Evolutionary conservation across 1,140 invertebrate genomes (phyloP), one percentile per base, ranked within the genome.

Genomic region (Trinorchestia longiramus): DNA sequence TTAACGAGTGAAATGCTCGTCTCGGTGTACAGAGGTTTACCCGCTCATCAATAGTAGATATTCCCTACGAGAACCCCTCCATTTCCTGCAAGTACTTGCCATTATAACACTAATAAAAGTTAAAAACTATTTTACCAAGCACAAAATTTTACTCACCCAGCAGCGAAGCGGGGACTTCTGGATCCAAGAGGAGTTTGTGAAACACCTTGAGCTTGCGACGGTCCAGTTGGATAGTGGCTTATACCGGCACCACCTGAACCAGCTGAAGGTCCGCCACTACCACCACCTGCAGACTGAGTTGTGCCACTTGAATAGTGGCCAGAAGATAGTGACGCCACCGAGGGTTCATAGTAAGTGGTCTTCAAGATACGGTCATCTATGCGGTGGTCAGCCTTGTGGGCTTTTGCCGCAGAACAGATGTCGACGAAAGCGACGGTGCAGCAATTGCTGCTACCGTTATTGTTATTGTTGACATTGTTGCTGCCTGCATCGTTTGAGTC

Each of bases 361-460:
- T 98, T 98, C 97, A 99, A 98, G 96, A 98, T 98, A 97, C 98
- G 98, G 97, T 99, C 97, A 97, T 99, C 98, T 97, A 99, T 97
- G 97, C 98, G 98, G 97, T 99, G 98, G 97, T 99, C 99, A 97
- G 98, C 98, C 97, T 98, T 98, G 97, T 99, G 98, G 95, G 99
- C 99, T 98, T 99, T 99, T 97, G 98, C 98, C 97, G 99, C 99
- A 97, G 99, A 99, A 97, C 99, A 99, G 98, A 99, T 99, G 98
- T 99, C 99, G 98, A 99, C 99, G 98, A 99, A 99, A 97, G 99
- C 99, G 97, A 99, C 99, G 97, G 99, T 99, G 97, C 99, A 99
- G 97, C 97, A 97, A 96, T 97, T 97, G 97, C 97, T 97, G 96
- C 97, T 97, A 95, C 97, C 97, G 53, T 94, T 94, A 91, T 91